These are phyloP conservation scores for Heliornis fulica DNA, from an alignment of 2,113 vertebrate species.

Conservation along the genomic window DNA sequence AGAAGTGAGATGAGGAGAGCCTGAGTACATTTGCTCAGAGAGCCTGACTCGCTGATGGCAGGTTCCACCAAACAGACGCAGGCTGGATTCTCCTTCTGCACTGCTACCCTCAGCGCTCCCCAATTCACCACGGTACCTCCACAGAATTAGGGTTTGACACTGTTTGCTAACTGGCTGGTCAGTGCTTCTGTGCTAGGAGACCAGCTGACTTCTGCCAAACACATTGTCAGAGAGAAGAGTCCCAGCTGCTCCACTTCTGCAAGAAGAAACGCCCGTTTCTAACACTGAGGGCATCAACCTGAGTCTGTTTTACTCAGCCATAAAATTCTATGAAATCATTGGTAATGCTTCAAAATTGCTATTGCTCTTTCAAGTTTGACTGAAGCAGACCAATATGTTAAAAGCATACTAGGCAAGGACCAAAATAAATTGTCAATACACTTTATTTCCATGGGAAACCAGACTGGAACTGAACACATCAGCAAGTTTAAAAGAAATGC, in stretches of 20 bases:
- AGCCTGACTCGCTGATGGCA: background rate
- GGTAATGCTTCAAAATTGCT: background rate
- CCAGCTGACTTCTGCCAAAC: background rate
- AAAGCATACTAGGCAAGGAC: background rate
- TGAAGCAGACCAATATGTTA: background rate
- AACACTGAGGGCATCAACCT: accelerated
- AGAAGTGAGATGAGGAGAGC: background rate
- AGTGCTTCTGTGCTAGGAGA: background rate
- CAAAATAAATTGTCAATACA: background rate
- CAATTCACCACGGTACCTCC: background rate
- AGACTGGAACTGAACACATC: background rate
- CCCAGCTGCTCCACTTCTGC: background rate
- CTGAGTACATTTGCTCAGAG: background rate
- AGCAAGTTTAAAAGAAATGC: background rate
- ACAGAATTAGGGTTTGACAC: background rate
- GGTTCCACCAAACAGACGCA: accelerated
- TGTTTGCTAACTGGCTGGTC: background rate
- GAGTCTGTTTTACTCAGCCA: background rate
- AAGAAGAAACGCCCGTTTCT: background rate
- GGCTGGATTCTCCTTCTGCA: background rate
- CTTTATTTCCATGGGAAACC: background rate
- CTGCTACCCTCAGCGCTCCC: accelerated
- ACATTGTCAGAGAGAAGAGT: background rate
- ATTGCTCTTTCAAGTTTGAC: background rate
- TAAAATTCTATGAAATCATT: background rate